Evolutionary conservation across 2,888 invertebrate species (phyloP).

Genomic region (Leptarthrus brevirostris): DNA sequence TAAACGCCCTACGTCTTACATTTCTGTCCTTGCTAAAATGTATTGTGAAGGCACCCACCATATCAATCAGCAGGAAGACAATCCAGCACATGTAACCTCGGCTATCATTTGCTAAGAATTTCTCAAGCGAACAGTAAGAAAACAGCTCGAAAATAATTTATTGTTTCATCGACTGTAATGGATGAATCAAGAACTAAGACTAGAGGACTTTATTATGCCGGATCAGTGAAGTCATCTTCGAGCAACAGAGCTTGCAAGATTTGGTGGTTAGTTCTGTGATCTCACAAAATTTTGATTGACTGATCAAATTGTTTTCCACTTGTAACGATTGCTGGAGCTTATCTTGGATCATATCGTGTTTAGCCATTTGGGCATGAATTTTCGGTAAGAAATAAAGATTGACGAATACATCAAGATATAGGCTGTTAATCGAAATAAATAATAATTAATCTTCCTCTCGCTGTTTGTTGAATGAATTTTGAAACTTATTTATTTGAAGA

Average conservation of each 20-base stretch:
- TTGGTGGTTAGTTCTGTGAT: background rate
- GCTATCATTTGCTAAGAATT: background rate
- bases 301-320: background rate
- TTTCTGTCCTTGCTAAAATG: background rate
- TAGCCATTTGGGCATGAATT: too few relatives aligned
- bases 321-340: background rate
- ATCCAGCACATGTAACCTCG: background rate
- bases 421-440: too few relatives aligned
- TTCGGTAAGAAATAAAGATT: too few relatives aligned
- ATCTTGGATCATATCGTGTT: background rate
- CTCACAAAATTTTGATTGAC: background rate
- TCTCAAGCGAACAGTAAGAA: background rate
- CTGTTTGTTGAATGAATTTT: too few relatives aligned
- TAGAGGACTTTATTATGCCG: too few relatives aligned
- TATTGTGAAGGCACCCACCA: background rate
- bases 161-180: background rate
- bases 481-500: too few relatives aligned
- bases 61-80: background rate
- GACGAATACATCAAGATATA: too few relatives aligned
- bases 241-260: background rate
- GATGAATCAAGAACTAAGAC: background rate
- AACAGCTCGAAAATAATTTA: background rate
- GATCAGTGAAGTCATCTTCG: background rate
- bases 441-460: too few relatives aligned
- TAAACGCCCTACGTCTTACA: background rate